These are phyloP conservation scores for Callipepla squamata DNA, from an alignment of 2,113 vertebrate genomes.

Conservation along the genomic window DNA sequence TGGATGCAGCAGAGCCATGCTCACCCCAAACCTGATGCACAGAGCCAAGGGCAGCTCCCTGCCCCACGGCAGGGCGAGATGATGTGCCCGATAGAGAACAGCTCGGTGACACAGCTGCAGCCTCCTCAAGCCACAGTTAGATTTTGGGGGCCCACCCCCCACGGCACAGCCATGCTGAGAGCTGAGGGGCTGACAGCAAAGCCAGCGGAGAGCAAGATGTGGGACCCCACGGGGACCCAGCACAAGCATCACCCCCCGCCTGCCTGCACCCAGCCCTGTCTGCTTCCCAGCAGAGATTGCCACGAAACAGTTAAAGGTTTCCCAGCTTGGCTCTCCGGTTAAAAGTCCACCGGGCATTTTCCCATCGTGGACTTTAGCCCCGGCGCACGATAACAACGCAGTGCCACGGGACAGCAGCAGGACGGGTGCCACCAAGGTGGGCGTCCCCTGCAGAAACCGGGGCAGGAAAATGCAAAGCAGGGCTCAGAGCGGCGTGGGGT, in stretches of 20 bases:
- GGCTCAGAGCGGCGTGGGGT: not conserved
- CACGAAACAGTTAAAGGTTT: conserved; percentile 39
- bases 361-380: conserved; percentile 54
- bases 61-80: not conserved
- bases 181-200: not conserved
- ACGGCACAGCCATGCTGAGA: not conserved
- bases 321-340: not conserved
- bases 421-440: rapidly evolving
- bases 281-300: not conserved
- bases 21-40: not conserved
- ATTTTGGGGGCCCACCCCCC: not conserved
- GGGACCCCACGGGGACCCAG: not conserved
- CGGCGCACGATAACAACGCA: not conserved
- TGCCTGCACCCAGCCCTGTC: no score
- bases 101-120: not conserved
- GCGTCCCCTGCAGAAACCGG: not conserved
- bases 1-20: not conserved
- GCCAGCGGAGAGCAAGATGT: not conserved
- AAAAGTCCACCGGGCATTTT: conserved; percentile 60
- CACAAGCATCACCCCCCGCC: not conserved
- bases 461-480: not conserved
- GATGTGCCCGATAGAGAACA: not conserved
- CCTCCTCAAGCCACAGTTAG: rapidly evolving
- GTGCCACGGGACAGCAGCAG: not conserved
- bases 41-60: not conserved